Conservation (phyloP, 2,797 vertebrate species). For the Myotis findleyi region DNA sequence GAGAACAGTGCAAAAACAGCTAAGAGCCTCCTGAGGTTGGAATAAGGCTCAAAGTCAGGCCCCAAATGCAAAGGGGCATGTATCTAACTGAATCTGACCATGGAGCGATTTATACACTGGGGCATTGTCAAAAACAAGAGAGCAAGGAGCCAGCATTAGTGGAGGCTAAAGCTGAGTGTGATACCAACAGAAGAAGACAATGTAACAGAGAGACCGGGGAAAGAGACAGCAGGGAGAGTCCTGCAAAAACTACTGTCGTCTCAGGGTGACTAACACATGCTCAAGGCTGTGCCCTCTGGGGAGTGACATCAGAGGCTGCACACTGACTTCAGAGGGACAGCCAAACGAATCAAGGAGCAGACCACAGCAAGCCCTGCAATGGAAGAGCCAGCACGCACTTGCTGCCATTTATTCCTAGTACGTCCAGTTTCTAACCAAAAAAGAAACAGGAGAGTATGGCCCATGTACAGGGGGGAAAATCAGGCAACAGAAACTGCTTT, state of each 20-base stretch:
- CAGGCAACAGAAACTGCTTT: not conserved
- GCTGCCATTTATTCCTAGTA: not conserved
- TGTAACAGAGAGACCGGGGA: not conserved
- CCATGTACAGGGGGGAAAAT: not conserved
- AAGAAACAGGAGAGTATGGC: not conserved
- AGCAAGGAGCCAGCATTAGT: not conserved
- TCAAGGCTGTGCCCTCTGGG: not conserved
- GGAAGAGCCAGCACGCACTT: not conserved
- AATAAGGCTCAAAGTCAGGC: not conserved
- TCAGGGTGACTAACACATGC: not conserved
- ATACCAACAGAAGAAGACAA: not conserved
- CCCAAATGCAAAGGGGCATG: not conserved
- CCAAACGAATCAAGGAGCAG: not conserved
- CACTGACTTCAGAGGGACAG: not conserved
- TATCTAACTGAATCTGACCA: constrained; percentile 12
- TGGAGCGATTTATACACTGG: not conserved
- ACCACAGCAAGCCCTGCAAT: not conserved
- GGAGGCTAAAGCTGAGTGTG: not conserved
- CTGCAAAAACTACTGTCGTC: not conserved
- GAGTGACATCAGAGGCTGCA: not conserved
- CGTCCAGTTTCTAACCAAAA: not conserved
- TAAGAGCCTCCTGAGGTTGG: not conserved
- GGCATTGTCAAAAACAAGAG: constrained; percentile 44
- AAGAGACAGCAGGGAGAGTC: not conserved
- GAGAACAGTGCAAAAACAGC: not conserved